Percentiles rank a stretch among this genome's conserved stretches.
Evolutionary conservation across 1,140 invertebrate genomes (phyloP).

Genomic region (Neodiprion pinetum): DNA sequence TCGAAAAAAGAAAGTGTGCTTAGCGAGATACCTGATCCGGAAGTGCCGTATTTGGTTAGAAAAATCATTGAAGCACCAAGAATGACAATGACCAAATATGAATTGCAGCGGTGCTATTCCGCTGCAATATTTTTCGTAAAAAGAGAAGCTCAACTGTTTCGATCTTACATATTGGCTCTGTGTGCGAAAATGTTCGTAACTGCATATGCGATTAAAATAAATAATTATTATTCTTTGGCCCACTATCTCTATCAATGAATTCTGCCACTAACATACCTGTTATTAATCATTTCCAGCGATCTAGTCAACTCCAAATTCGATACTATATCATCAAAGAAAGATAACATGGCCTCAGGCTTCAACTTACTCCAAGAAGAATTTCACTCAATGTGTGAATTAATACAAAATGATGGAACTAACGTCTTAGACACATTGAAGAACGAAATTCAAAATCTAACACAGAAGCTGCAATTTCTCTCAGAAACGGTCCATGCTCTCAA

Average conservation of each 20-base stretch:
- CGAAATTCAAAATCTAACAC: background rate
- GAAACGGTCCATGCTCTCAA: background rate
- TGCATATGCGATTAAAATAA: background rate
- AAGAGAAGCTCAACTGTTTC: conserved; percentile 42
- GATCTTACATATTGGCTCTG: conserved; percentile 43
- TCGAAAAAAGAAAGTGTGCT: conserved; percentile 31
- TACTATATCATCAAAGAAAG: conserved; percentile 30
- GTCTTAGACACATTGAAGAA: conserved; percentile 10
- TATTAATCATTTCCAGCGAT: conserved; percentile 37
- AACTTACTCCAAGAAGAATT: conserved; percentile 28
- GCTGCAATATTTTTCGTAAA: conserved; percentile 46
- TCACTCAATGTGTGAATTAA: background rate
- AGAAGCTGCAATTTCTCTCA: background rate
- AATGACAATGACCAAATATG: conserved; percentile 32
- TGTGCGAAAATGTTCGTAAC: conserved; percentile 48
- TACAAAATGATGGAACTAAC: background rate
- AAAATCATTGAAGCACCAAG: conserved; percentile 45
- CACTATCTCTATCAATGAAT: no score
- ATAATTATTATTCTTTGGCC: background rate
- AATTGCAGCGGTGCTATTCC: conserved; percentile 40
- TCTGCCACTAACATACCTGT: background rate
- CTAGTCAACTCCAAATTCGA: conserved; percentile 30
- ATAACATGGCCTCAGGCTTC: conserved; percentile 22
- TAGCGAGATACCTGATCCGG: conserved; percentile 18
- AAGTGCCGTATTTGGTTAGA: conserved; percentile 45